Conservation (phyloP, 30 jellyfish, hydroid and myxozoan species). For the Turritopsis rubra region DNA sequence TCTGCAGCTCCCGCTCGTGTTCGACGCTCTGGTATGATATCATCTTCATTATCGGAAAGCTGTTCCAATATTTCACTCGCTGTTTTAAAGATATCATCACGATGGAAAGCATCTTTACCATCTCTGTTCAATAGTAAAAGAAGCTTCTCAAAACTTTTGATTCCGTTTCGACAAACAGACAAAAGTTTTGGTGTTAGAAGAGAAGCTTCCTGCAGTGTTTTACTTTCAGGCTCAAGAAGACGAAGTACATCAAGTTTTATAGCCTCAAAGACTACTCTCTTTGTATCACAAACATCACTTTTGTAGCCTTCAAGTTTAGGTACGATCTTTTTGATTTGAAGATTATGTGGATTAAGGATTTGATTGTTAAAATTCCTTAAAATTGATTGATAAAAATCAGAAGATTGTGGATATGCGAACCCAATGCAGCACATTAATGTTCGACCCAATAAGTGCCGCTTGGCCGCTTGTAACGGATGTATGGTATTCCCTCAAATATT, state of each 20-base stretch:
- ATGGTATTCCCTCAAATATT: conserved; percentile 2
- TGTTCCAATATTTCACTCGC: conserved; percentile 1
- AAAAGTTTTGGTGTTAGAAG: conserved; percentile 3
- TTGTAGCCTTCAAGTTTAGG: conserved; percentile 14
- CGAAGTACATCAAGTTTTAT: conserved; percentile 7
- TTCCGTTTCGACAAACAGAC: not conserved
- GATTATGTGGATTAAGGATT: conserved; percentile 1
- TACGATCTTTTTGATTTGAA: not conserved
- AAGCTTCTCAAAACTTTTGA: not conserved
- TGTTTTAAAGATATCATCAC: conserved; percentile 3
- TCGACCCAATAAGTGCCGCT: conserved; percentile 20
- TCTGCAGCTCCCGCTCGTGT: conserved; percentile 8
- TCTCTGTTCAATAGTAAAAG: not conserved
- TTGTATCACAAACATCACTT: conserved; percentile 12
- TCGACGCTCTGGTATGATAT: not conserved
- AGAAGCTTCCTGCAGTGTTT: not conserved
- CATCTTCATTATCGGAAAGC: not conserved
- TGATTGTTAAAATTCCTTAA: not conserved
- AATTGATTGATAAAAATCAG: conserved; percentile 1
- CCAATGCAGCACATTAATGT: conserved; percentile 5
- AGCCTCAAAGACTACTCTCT: not conserved
- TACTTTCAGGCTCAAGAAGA: conserved; percentile 3
- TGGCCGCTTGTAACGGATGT: conserved; percentile 13
- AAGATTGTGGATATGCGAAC: conserved; percentile 9
- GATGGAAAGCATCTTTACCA: conserved; percentile 2